Conservation (phyloP, 2,113 vertebrate genomes). For the Vulpes ferrilata region DNA sequence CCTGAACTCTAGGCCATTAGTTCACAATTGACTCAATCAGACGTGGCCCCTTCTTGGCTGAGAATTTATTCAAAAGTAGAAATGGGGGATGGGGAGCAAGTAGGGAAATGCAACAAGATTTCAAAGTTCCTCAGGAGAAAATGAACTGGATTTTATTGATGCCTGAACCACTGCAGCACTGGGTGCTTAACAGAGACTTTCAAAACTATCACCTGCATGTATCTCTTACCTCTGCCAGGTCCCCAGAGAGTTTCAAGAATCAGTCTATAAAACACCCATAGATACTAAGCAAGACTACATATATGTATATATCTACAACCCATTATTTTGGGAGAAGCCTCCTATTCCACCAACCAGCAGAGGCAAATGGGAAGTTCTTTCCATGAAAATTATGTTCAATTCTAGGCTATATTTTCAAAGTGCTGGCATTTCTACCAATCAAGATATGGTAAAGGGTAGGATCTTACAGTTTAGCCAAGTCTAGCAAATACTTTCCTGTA, state of each 20-base stretch:
- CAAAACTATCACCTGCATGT: neutral
- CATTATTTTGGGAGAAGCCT: neutral
- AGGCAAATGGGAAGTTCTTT: neutral
- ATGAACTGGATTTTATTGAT: neutral
- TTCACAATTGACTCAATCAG: neutral
- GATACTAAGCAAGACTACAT: neutral
- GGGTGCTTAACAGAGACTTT: neutral
- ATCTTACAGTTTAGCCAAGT: neutral
- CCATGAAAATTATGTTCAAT: slow-evolving; percentile 7
- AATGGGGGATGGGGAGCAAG: neutral
- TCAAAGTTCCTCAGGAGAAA: neutral
- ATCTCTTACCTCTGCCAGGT: neutral
- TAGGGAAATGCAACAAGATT: neutral
- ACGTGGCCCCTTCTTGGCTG: neutral
- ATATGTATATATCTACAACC: neutral
- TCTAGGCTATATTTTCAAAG: neutral
- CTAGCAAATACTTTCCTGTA: neutral
- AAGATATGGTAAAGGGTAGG: neutral
- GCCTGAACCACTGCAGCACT: neutral
- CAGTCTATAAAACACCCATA: neutral
- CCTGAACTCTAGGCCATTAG: neutral
- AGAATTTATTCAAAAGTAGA: slow-evolving; percentile 1
- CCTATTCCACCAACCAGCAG: neutral
- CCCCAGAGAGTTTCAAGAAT: neutral
- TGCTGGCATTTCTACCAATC: neutral